Conservation (phyloP, 1,140 invertebrate genomes). For the Pectinophora gossypiella region DNA sequence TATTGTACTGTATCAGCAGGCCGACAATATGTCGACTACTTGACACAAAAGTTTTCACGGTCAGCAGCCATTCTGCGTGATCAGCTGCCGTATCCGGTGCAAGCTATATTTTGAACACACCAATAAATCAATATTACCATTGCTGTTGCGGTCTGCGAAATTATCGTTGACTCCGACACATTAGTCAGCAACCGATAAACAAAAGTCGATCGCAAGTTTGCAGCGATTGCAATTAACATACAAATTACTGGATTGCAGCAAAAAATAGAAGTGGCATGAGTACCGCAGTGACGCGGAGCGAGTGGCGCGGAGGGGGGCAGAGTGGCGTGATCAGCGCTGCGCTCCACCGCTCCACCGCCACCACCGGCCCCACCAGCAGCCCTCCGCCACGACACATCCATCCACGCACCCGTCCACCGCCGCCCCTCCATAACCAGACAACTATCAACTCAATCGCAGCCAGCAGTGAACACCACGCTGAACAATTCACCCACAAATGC, state of each 20-base stretch:
- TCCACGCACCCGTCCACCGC: not conserved
- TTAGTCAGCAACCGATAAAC: not conserved
- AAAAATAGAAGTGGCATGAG: slow-evolving; percentile 7
- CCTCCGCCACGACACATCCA: not conserved
- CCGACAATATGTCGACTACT: too few species aligned
- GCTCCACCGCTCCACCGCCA: slow-evolving; percentile 5
- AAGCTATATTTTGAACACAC: not conserved
- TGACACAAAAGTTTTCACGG: not conserved
- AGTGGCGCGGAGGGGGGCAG: slow-evolving; percentile 8
- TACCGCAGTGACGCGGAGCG: too few species aligned
- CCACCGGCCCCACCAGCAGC: not conserved
- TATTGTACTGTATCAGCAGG: too few species aligned
- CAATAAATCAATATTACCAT: too few species aligned
- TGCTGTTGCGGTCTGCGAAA: too few species aligned
- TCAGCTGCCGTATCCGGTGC: not conserved
- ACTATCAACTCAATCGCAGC: not conserved
- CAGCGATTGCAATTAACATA: slow-evolving; percentile 10
- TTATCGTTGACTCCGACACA: not conserved
- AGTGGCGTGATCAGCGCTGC: slow-evolving; percentile 9
- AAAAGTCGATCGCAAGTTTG: slow-evolving; percentile 3
- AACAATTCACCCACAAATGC: not conserved
- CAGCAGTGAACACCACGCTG: not conserved
- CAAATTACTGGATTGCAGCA: slow-evolving; percentile 11
- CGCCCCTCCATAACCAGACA: not conserved
- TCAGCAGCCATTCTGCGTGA: not conserved